A percentile compares a stretch with the other conserved stretches of the same genome.
Conservation (phyloP, 2,113 vertebrate species). For the Sigmodon hispidus region DNA sequence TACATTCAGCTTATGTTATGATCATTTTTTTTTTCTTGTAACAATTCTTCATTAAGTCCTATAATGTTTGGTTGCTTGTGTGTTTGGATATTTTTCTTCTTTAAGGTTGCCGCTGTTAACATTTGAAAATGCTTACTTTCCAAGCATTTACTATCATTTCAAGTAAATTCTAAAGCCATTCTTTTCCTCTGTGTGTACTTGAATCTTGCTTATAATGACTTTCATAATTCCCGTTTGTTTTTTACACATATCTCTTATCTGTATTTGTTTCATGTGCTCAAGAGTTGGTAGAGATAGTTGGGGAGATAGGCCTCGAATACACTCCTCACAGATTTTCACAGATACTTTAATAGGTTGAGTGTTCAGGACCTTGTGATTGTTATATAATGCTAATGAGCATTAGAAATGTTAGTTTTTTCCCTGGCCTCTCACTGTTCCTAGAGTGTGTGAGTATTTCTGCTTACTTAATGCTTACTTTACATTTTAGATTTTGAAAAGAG, state of each 20-base stretch:
- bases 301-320: neutral
- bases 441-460: neutral
- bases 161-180: constrained; percentile 22
- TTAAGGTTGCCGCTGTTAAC: constrained; percentile 30
- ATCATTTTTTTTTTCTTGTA: neutral
- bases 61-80: neutral
- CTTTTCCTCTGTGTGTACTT: constrained; percentile 56
- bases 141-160: constrained; percentile 22
- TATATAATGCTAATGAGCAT: neutral
- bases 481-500: constrained; percentile 37
- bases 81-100: constrained; percentile 23
- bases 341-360: neutral
- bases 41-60: constrained; percentile 43
- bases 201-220: constrained; percentile 12
- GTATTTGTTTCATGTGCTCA: constrained; percentile 5
- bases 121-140: constrained; percentile 42
- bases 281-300: neutral
- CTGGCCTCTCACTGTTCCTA: neutral
- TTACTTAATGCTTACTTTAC: neutral
- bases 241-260: neutral
- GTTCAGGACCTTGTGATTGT: neutral
- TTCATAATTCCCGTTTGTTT: constrained; percentile 37
- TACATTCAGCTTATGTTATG: constrained; percentile 13
- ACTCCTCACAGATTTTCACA: neutral
- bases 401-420: constrained; percentile 9